These are phyloP conservation scores for Platycercus adscitus DNA, from an alignment of 2,113 vertebrate species.

Conservation along the genomic window DNA sequence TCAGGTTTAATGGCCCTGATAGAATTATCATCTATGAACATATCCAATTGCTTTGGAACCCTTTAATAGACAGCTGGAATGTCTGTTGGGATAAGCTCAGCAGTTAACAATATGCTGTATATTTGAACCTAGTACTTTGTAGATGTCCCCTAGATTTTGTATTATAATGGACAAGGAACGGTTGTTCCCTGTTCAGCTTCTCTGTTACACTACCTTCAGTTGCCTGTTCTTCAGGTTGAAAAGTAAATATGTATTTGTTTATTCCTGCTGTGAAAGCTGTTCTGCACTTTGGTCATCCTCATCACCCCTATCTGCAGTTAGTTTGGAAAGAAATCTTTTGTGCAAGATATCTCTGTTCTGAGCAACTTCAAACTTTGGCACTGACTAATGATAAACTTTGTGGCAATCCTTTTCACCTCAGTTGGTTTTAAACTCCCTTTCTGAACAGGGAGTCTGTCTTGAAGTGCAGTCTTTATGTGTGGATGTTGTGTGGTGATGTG, in stretches of 20 bases:
- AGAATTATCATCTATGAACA: neutral
- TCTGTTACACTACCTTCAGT: neutral
- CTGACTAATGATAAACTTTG: neutral
- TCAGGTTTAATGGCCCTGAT: neutral
- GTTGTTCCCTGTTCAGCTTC: neutral
- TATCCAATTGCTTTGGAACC: neutral
- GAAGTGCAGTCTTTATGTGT: neutral
- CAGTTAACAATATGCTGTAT: constrained; percentile 33
- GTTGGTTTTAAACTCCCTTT: neutral
- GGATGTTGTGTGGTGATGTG: neutral
- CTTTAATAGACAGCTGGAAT: neutral
- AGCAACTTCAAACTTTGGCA: neutral
- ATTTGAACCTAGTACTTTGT: neutral
- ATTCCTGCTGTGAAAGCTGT: neutral
- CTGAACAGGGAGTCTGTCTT: neutral
- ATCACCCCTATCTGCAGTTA: neutral
- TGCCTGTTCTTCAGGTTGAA: neutral
- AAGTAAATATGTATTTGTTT: neutral
- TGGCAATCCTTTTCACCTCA: neutral
- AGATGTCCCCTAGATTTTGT: neutral
- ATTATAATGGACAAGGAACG: neutral
- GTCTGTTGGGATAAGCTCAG: neutral
- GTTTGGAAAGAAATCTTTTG: neutral
- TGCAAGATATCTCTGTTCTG: neutral
- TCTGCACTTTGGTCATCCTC: neutral